These are phyloP conservation scores for Plectrocnemia conspersa DNA, from an alignment of 1,140 invertebrate genomes.

Conservation along the genomic window DNA sequence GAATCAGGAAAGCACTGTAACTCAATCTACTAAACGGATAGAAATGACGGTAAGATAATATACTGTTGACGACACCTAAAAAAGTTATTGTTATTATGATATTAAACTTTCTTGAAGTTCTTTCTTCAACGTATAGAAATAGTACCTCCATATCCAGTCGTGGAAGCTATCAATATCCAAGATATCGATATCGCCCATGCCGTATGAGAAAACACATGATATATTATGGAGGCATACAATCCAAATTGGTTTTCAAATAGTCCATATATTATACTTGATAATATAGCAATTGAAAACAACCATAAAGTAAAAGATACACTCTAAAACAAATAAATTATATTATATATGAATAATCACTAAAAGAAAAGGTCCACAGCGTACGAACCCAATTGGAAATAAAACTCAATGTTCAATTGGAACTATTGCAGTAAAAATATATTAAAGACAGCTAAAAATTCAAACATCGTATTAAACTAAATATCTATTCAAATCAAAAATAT, in stretches of 20 bases:
- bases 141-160: slow-evolving; percentile 46
- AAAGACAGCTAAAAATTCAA: too few species aligned
- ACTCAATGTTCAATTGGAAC: not conserved
- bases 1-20: slow-evolving; percentile 29
- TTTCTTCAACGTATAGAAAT: too few species aligned
- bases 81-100: not conserved
- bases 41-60: slow-evolving; percentile 25
- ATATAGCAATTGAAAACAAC: slow-evolving; percentile 36
- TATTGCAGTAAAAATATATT: too few species aligned
- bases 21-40: slow-evolving; percentile 31
- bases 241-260: slow-evolving; percentile 39
- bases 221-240: slow-evolving; percentile 47
- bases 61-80: slow-evolving; percentile 24
- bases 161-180: slow-evolving; percentile 53
- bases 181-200: slow-evolving; percentile 49
- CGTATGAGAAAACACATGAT: slow-evolving; percentile 50
- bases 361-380: not conserved
- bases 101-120: too few species aligned
- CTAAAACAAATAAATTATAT: slow-evolving; percentile 19
- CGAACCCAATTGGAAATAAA: not conserved
- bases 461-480: too few species aligned
- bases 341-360: not conserved
- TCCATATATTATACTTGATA: slow-evolving; percentile 44
- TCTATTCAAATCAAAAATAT: too few species aligned
- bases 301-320: slow-evolving; percentile 36